Conservation (phyloP, 2,797 vertebrate genomes). For the Platalea minor region DNA sequence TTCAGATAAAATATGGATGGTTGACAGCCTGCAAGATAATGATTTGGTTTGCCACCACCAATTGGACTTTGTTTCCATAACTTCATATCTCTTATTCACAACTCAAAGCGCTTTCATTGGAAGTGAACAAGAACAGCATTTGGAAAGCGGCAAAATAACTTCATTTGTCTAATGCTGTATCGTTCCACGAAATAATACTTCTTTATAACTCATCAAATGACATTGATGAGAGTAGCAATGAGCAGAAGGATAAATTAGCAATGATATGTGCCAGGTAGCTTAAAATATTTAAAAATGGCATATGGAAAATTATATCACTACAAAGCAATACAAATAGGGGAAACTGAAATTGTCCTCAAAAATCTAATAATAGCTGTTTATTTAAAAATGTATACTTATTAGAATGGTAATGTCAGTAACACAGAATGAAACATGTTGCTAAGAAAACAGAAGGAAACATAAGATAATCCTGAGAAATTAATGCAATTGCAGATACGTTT, state of each 20-base stretch:
- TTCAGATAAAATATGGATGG: not conserved
- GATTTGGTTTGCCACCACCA: not conserved
- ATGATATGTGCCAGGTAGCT: not conserved
- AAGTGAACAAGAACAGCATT: not conserved
- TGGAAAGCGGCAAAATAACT: not conserved
- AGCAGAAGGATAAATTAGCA: not conserved
- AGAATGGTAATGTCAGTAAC: not conserved
- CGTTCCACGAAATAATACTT: not conserved
- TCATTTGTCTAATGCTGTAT: not conserved
- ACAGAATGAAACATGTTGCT: not conserved
- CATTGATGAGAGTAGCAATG: not conserved
- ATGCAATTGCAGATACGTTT: not conserved
- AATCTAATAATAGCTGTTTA: not conserved
- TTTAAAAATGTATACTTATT: not conserved
- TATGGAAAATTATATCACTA: not conserved
- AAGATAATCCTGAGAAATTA: not conserved
- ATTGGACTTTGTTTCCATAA: not conserved
- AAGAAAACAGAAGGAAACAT: conserved; percentile 6
- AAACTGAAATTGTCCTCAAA: not conserved
- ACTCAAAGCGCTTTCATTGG: not conserved
- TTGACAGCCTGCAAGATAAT: not conserved
- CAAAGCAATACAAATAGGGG: not conserved
- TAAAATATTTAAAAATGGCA: not conserved
- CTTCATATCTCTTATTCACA: not conserved
- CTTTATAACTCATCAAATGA: not conserved